Base-by-base conservation (phyloP, 2,113 vertebrate species). In the Polyodon spathula region DNA sequence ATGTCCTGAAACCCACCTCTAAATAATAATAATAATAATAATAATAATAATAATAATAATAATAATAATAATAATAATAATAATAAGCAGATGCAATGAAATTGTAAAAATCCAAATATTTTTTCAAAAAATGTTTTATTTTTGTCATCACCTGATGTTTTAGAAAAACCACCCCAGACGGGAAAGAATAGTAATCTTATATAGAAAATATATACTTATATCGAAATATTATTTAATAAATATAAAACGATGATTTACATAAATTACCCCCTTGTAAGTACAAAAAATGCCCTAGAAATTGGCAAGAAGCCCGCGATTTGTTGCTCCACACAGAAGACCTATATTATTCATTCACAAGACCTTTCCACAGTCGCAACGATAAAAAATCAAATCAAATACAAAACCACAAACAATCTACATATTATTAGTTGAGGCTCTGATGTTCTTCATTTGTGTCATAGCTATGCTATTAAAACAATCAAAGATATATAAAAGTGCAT, bases 231-330 rank as follows among this genome's bases (percentile, higher is more conserved):
- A 11, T 50, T 50, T 11, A 50, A 50, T 50, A 50, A 50, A 50
- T 50, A 50, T 50, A 50, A 50, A 7, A 50, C n/a, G n/a, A 14
- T 50, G 46, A 50, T 50, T 50, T 50, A 50, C 46, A 50, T 50
- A 50, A 10, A 50, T 50, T 50, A 50, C 11, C 46, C 46, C 46
- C 11, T 50, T 50, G n/a, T 7, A 10, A 50, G 46, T 50, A 50
- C 6, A 50, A 43, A 43, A 43, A 43, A 43, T 10, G 10, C 6
- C 10, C 42, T 43, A 6, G 42, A 10, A 43, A 43, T 43, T 43
- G n/a, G n/a, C n/a, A 43, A 43, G 42, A 43, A 10, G 10, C 6
- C 10, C 42, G 42, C 10, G 42, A 43, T 43, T 43, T 43, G 6
- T 43, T 43, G 10, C 6, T 10, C 10, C 6, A 6, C 42, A 43